phyloP scores from a whole-genome alignment of 2,797 vertebrate genomes.

The Vespertilio murinus region DNA sequence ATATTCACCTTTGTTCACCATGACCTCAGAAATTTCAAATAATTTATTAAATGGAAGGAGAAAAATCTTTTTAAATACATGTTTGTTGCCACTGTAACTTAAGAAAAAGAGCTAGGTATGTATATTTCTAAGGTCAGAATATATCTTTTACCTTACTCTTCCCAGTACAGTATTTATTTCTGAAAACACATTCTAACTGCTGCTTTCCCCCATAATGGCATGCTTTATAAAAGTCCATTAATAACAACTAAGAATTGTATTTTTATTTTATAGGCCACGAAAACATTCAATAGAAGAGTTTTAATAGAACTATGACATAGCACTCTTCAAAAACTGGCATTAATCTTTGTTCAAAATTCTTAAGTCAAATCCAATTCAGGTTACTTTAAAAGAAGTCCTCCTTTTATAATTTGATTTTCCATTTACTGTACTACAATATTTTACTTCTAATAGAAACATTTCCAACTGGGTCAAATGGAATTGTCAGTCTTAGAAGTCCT shows the following conservation, averaged over 20 bases:
- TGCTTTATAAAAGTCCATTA: neutral
- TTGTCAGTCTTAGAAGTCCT: neutral
- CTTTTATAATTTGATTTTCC: neutral
- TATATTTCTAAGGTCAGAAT: neutral
- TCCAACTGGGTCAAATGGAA: neutral
- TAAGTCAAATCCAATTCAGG: neutral
- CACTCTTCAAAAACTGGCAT: neutral
- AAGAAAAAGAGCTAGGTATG: neutral
- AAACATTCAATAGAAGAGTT: neutral
- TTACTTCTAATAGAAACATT: conserved; percentile 7
- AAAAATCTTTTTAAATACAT: neutral
- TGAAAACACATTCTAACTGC: neutral
- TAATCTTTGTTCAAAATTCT: neutral
- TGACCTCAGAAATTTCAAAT: neutral
- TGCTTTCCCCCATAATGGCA: neutral
- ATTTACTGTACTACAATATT: neutral
- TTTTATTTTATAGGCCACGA: neutral
- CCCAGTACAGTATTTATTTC: neutral
- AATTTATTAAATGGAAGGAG: neutral
- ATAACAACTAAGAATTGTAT: neutral
- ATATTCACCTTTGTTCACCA: neutral
- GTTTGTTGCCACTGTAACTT: neutral
- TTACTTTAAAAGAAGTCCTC: neutral
- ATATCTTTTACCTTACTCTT: neutral
- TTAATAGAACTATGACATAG: neutral